phyloP scores from a whole-genome alignment of 2,113 vertebrate species.

The Cryptomyrus ogoouensis region DNA sequence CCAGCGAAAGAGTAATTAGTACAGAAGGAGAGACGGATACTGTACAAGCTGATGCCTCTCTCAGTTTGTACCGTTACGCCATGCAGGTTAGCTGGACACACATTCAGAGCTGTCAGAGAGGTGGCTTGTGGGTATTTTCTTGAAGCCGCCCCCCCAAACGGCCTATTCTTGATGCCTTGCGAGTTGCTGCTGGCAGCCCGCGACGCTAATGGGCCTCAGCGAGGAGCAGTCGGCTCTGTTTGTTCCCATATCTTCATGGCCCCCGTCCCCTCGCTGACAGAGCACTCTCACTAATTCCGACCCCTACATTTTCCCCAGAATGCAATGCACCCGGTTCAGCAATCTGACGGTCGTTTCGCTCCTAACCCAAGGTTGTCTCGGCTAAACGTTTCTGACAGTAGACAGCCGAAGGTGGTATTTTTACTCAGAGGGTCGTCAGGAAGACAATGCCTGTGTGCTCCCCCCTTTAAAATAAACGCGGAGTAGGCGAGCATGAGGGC shows the following conservation, averaged over 20 bases:
- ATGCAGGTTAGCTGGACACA: background rate
- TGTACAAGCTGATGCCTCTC: no score
- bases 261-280: background rate
- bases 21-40: background rate
- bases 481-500: background rate
- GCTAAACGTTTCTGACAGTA: slow-evolving; percentile 9
- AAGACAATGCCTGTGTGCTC: background rate
- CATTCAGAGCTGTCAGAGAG: background rate
- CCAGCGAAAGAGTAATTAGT: background rate
- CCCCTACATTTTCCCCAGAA: slow-evolving; percentile 12
- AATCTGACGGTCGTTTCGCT: background rate
- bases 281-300: background rate
- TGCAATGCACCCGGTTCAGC: slow-evolving; percentile 11
- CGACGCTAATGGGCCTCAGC: background rate
- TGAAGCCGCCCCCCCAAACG: background rate
- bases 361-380: background rate
- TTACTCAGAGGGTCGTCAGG: background rate
- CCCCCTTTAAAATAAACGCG: slow-evolving; percentile 3
- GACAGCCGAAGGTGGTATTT: slow-evolving; percentile 4
- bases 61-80: background rate
- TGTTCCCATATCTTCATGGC: background rate
- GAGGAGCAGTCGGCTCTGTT: background rate
- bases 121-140: background rate
- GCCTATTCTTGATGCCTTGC: background rate
- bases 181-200: background rate